These are phyloP conservation scores for Acipenser oxyrinchus DNA, from an alignment of 2,797 vertebrate genomes.

Conservation along the genomic window DNA sequence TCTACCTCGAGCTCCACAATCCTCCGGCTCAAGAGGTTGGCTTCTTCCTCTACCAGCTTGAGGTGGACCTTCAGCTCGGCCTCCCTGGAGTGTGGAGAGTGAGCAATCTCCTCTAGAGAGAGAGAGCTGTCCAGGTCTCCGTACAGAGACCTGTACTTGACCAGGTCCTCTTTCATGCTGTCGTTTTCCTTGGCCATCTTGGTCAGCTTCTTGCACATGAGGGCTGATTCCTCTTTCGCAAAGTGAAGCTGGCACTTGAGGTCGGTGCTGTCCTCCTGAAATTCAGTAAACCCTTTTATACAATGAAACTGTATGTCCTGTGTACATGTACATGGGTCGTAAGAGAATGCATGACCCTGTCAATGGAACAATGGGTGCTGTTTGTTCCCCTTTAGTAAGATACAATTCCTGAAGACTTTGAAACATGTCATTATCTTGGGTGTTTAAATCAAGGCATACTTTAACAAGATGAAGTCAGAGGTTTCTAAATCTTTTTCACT, in stretches of 20 bases:
- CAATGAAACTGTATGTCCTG: no score
- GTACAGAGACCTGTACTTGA: conserved; percentile 81
- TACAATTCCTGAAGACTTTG: background rate
- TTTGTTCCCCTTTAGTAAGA: no score
- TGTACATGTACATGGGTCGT: no score
- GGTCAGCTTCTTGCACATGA: conserved; percentile 97
- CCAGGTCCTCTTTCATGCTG: conserved; percentile 88
- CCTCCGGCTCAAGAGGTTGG: conserved; percentile 87
- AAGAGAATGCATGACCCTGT: no score
- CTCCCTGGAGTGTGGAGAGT: conserved; percentile 86
- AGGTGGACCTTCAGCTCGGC: conserved; percentile 87
- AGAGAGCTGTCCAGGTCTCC: conserved; percentile 85
- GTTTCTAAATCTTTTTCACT: background rate
- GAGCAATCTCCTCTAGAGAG: conserved; percentile 81
- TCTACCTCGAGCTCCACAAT: conserved; percentile 97
- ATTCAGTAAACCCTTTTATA: no score
- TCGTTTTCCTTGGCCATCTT: conserved; percentile 93
- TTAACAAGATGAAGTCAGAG: background rate
- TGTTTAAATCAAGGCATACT: background rate
- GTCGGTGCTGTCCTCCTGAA: conserved; percentile 88
- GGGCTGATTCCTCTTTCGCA: conserved; percentile 90
- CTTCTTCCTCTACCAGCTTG: conserved; percentile 95
- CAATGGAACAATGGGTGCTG: no score
- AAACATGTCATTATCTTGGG: background rate
- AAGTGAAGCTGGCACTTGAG: conserved; percentile 96